Evolutionary conservation across 37 sponge, comb jelly and placozoan species (phyloP).

Genomic region (Dysidea cf. avara): DNA sequence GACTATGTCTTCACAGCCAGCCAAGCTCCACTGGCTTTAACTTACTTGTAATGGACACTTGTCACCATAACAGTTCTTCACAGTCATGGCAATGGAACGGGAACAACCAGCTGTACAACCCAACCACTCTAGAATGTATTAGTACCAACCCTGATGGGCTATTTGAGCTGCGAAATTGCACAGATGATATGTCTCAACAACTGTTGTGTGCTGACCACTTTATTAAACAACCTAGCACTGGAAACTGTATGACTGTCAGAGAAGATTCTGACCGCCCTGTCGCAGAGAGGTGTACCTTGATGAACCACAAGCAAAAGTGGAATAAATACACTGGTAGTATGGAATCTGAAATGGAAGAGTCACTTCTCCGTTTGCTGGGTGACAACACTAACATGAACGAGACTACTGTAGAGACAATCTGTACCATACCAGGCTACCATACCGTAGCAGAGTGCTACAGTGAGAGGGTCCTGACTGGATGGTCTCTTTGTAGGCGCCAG

Average conservation of each 20-base stretch:
- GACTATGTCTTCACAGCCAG: not conserved
- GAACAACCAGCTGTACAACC: slow-evolving; percentile 13
- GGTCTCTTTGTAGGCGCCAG: slow-evolving; percentile 9
- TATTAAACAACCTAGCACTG: slow-evolving; percentile 16
- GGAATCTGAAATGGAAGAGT: not conserved
- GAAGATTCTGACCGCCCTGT: not conserved
- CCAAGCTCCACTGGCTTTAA: not conserved
- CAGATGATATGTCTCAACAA: not conserved
- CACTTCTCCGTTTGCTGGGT: not conserved
- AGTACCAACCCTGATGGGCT: not conserved
- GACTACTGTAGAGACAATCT: not conserved
- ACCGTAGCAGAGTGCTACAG: slow-evolving; percentile 13
- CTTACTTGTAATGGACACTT: not conserved
- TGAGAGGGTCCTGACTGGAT: not conserved
- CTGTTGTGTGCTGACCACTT: slow-evolving; percentile 29
- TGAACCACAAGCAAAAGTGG: slow-evolving; percentile 4
- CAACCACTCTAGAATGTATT: not conserved
- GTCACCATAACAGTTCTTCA: not conserved
- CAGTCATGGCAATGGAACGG: slow-evolving; percentile 47
- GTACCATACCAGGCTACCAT: slow-evolving; percentile 2
- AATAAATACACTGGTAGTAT: not conserved
- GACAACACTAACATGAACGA: not conserved
- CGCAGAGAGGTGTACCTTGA: not conserved
- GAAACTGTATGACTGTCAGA: slow-evolving; percentile 7
- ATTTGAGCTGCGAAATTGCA: slow-evolving; percentile 1